Evolutionary conservation across 2,797 vertebrate genomes (phyloP).

Genomic region (Anabacerthia variegaticeps): DNA sequence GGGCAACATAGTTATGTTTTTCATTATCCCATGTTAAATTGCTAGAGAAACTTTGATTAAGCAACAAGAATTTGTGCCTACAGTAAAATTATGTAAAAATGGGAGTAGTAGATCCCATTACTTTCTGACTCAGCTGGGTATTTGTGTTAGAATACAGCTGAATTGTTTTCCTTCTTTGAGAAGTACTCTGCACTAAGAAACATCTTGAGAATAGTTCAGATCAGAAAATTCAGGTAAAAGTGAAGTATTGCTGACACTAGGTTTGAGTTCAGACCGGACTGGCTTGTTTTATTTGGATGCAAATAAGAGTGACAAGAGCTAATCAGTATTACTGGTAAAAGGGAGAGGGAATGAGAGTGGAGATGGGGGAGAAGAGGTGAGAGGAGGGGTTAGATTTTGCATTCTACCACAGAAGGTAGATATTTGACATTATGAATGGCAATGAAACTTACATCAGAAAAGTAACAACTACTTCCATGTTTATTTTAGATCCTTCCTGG

Average conservation of each 20-base stretch:
- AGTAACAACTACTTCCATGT: background rate
- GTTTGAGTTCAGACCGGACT: background rate
- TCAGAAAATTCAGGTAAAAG: background rate
- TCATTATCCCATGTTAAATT: background rate
- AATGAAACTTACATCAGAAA: background rate
- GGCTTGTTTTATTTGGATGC: background rate
- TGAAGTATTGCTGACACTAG: background rate
- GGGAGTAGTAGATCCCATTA: background rate
- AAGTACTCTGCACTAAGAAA: background rate
- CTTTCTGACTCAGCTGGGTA: background rate
- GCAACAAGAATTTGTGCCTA: background rate
- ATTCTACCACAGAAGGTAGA: background rate
- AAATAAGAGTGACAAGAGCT: background rate
- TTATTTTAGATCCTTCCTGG: background rate
- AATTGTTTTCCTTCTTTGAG: background rate
- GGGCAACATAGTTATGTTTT: background rate
- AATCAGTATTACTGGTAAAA: background rate
- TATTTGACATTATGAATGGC: background rate
- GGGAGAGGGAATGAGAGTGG: rapidly evolving
- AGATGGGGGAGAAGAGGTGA: background rate
- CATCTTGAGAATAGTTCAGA: background rate
- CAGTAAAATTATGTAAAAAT: background rate
- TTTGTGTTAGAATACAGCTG: background rate
- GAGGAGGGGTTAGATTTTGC: background rate
- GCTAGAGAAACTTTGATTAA: background rate